Evolutionary conservation across 2,113 vertebrate species (phyloP), one percentile per base, ranked within the genome.

Genomic region (Anser cygnoides): DNA sequence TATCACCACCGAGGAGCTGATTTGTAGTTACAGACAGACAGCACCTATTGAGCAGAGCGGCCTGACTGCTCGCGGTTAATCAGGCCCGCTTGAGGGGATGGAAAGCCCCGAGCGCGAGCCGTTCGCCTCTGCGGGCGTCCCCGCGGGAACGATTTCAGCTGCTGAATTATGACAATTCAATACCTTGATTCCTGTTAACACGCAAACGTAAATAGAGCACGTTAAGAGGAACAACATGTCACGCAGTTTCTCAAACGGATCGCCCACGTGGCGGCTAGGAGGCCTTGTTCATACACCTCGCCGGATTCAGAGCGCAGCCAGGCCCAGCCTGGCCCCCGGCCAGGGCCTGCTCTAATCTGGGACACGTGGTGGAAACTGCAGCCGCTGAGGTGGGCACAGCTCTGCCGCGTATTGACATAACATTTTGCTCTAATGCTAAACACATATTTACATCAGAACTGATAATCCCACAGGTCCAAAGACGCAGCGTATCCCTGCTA

Each of bases 381-480:
- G 77, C 3, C 1, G 49, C 78, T 81, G 46, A 37, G 86, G 74
- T 1, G 79, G 74, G 54, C 90, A 93, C 73, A 1, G 5, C 55
- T 29, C 39, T 41, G 63, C 82, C 73, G 50, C 12, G 18, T 58
- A 76, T 67, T 91, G 78, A 92, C 84, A 78, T 33, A 90, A 89
- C 73, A 73, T 92, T 93, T 94, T 55, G 55, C 41, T 92, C 52
- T 88, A 86, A 95, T 46, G 72, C 85, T 93, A 57, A 92, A 78
- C 54, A 86, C 35, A 22, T 67, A 90, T 78, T 94, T 79, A 76
- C 58, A 92, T 49, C 73, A 89, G 93, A 57, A 71, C 28, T 0
- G 1, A 84, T 84, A 93, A 95, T 62, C 65, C 80, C 41, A 4
- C 2, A 8, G 84, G 73, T 15, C 79, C 58, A 66, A 80, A 80